Evolutionary conservation across 2,113 vertebrate species (phyloP).

Genomic region (Ondatra zibethicus): DNA sequence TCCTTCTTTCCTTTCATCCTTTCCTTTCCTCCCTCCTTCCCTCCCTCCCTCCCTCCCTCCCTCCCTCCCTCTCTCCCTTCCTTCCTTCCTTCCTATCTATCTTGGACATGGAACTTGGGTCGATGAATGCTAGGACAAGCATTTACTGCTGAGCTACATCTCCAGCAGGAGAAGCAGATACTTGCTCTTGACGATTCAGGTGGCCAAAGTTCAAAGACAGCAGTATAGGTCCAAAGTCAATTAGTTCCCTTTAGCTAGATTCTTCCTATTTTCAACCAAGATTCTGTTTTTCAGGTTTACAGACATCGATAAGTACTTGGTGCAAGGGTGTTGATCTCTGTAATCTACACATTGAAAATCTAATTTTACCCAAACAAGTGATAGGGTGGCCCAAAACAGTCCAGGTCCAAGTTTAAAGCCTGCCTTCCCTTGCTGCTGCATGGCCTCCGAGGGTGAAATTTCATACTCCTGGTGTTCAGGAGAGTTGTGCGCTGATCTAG

Average conservation of each 20-base stretch:
- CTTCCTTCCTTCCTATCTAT: not conserved
- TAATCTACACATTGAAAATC: not conserved
- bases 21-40: not conserved
- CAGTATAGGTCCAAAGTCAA: slow-evolving; percentile 12
- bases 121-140: not conserved
- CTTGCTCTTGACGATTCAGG: not conserved
- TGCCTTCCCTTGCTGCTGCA: not conserved
- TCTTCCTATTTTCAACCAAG: not conserved
- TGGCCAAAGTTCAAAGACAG: not conserved
- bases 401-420: not conserved
- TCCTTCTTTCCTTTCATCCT: too few species aligned
- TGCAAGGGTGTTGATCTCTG: not conserved
- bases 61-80: fast-evolving
- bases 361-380: not conserved
- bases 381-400: not conserved
- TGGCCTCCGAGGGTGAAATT: not conserved
- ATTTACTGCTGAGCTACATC: not conserved
- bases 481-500: not conserved
- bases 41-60: fast-evolving
- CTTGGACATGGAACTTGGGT: not conserved
- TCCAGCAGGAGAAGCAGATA: too few species aligned
- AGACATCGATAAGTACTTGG: not conserved
- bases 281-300: slow-evolving; percentile 2
- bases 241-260: not conserved
- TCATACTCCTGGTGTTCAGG: not conserved